Evolutionary conservation across 2,797 vertebrate species (phyloP).

Genomic region (Zenarchopterus dispar): DNA sequence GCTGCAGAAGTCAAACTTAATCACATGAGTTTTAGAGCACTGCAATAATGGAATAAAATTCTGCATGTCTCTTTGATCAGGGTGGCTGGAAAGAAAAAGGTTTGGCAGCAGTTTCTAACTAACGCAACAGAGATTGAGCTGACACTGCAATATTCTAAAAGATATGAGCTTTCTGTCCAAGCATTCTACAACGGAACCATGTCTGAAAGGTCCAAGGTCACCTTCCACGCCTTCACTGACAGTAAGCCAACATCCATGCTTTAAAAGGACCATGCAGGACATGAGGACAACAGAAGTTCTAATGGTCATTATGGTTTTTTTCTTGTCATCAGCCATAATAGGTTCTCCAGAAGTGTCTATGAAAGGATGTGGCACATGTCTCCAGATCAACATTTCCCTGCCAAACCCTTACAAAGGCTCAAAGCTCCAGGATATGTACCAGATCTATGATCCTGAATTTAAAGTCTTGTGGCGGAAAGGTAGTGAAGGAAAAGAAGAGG

Average conservation of each 20-base stretch:
- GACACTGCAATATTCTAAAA: rapidly evolving
- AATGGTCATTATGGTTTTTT: background rate
- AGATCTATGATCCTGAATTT: rapidly evolving
- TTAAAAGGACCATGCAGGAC: background rate
- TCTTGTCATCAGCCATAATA: constrained; percentile 60
- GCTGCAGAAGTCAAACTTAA: no score
- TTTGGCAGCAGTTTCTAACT: rapidly evolving
- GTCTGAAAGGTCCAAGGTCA: rapidly evolving
- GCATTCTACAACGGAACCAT: constrained; percentile 23
- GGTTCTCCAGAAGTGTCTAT: constrained; percentile 54
- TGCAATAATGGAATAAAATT: background rate
- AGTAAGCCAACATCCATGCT: constrained; percentile 45
- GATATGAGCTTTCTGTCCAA: background rate
- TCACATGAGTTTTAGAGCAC: no score
- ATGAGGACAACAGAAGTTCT: background rate
- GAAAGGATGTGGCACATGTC: constrained; percentile 59
- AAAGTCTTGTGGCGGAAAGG: constrained; percentile 18
- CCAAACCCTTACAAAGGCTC: constrained; percentile 3
- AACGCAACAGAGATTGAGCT: background rate
- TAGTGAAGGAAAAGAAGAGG: background rate
- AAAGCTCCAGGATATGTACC: rapidly evolving
- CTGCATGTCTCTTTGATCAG: constrained; percentile 28
- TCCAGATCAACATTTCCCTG: constrained; percentile 60
- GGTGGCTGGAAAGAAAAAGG: rapidly evolving
- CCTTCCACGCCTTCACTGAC: rapidly evolving